Conservation (phyloP, 2,797 vertebrate species). For the Odontamblyopus rebecca region DNA sequence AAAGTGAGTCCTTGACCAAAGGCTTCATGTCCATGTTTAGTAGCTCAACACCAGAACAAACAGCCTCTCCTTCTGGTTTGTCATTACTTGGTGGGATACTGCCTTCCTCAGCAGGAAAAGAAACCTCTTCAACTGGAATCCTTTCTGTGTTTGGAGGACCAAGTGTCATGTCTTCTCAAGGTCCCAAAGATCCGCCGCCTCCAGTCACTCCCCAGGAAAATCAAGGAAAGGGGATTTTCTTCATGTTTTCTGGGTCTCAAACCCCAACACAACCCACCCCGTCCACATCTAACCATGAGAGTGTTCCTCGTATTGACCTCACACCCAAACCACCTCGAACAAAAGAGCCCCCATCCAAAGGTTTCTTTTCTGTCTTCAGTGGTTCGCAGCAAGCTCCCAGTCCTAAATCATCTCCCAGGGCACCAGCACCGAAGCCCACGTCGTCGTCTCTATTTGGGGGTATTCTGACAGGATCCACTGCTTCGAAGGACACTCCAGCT, state of each 20-base stretch:
- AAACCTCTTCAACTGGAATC: conserved; percentile 73
- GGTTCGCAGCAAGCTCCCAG: conserved; percentile 57
- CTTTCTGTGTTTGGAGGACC: conserved; percentile 87
- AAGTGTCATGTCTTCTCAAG: conserved; percentile 52
- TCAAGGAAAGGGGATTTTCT: conserved; percentile 72
- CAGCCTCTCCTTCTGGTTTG: conserved; percentile 57
- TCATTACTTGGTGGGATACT: conserved; percentile 77
- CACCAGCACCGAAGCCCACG: conserved; percentile 30
- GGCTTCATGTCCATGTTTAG: conserved; percentile 72
- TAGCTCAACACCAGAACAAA: conserved; percentile 50
- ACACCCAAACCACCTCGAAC: conserved; percentile 65
- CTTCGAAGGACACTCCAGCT: conserved; percentile 61
- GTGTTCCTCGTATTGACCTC: conserved; percentile 49
- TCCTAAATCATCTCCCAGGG: conserved; percentile 39
- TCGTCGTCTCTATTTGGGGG: conserved; percentile 69
- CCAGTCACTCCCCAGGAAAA: conserved; percentile 56
- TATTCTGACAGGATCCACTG: conserved; percentile 55
- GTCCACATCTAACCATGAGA: conserved; percentile 46
- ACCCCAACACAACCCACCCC: conserved; percentile 53
- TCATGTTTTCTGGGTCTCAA: conserved; percentile 71
- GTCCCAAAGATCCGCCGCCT: conserved; percentile 43
- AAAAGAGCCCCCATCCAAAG: conserved; percentile 68
- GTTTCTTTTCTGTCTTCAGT: conserved; percentile 79
- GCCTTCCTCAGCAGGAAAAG: conserved; percentile 74
- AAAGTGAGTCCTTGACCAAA: conserved; percentile 65